Evolutionary conservation across 2,113 vertebrate species (phyloP).

Genomic region (Callipepla squamata): DNA sequence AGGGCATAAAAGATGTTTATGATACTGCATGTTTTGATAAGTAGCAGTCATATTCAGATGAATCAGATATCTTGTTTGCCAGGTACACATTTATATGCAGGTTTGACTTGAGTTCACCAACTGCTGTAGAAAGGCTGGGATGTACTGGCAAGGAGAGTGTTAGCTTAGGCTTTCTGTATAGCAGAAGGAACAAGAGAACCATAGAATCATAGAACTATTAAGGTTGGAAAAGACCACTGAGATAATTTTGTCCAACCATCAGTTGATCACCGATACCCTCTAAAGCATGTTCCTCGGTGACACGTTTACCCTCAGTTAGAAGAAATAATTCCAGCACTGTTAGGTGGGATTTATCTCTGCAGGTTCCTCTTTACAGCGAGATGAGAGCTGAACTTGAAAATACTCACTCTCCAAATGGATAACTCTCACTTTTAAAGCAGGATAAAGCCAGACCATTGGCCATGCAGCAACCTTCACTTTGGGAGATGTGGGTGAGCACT

Average conservation of each 20-base stretch:
- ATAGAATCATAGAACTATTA: too few species aligned
- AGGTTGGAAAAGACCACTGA: too few species aligned
- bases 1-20: not conserved
- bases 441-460: not conserved
- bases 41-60: not conserved
- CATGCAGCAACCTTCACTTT: not conserved
- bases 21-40: not conserved
- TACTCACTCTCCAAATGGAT: not conserved
- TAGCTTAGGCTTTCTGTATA: not conserved
- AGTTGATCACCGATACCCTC: too few species aligned
- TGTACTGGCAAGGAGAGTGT: rapidly evolving
- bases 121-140: not conserved
- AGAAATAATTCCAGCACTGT: not conserved
- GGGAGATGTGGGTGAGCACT: not conserved
- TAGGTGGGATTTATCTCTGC: not conserved
- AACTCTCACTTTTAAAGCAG: rapidly evolving
- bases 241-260: too few species aligned
- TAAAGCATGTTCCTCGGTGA: too few species aligned
- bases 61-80: not conserved
- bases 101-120: not conserved
- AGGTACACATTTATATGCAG: rapidly evolving
- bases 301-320: too few species aligned
- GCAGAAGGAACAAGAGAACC: not conserved
- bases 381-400: not conserved
- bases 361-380: not conserved